Percentiles rank a stretch among this genome's conserved stretches.
These are phyloP conservation scores for Pomacea canaliculata DNA, from an alignment of 2,888 invertebrate genomes.

Conservation along the genomic window DNA sequence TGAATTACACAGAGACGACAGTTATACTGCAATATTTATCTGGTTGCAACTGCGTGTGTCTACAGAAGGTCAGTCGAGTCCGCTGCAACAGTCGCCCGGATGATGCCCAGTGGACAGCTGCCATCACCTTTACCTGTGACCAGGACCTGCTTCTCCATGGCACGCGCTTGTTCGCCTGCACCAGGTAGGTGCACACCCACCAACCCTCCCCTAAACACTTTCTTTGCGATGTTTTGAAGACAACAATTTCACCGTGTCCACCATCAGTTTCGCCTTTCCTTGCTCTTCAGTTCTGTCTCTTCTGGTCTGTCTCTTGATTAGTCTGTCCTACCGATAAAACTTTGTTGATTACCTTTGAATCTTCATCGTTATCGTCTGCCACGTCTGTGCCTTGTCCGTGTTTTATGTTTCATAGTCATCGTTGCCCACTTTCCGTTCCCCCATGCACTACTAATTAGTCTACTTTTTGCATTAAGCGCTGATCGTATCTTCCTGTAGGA, in stretches of 20 bases:
- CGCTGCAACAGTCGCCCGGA: conserved; percentile 12
- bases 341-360: neutral
- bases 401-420: no score
- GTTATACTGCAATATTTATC: no score
- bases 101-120: conserved; percentile 14
- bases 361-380: no score
- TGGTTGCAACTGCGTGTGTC: neutral
- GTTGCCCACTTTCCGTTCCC: no score
- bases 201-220: neutral
- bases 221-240: neutral
- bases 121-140: conserved; percentile 21
- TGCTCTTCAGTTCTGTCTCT: neutral
- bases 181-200: conserved; percentile 1
- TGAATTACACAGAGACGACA: no score
- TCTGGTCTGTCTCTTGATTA: neutral
- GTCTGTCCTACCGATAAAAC: no score
- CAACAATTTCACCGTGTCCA: neutral
- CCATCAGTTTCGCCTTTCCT: neutral
- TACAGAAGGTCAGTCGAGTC: conserved; percentile 13
- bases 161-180: conserved; percentile 18
- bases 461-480: no score
- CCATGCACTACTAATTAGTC: no score
- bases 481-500: no score
- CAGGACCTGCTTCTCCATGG: conserved; percentile 22
- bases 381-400: no score